Evolutionary conservation across 1,140 invertebrate species (phyloP).

Genomic region (Antheraea pernyi): DNA sequence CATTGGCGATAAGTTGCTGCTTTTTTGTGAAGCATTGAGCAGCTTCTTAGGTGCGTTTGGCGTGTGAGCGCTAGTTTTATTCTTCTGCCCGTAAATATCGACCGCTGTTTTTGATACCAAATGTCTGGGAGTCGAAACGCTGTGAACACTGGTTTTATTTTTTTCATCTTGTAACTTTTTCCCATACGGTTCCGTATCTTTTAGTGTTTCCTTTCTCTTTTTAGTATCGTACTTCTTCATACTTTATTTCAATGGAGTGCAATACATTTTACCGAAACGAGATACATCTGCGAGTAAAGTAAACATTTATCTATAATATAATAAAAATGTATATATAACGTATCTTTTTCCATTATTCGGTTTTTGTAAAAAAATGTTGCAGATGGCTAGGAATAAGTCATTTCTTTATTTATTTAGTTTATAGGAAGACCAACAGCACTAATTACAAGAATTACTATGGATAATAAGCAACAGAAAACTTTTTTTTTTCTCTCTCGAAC

Average conservation of each 20-base stretch:
- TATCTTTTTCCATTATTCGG: no score
- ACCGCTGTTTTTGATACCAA: conserved; percentile 46
- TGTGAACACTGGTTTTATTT: conserved; percentile 41
- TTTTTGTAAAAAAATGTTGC: no score
- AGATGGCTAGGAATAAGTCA: no score
- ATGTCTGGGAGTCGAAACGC: conserved; percentile 46
- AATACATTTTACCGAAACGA: background rate
- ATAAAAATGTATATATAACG: no score
- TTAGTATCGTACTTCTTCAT: background rate
- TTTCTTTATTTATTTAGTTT: no score
- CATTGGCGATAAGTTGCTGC: conserved; percentile 44
- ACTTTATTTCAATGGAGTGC: background rate
- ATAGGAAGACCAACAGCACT: no score
- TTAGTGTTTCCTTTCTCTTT: conserved; percentile 23
- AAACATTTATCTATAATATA: no score
- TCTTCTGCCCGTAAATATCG: conserved; percentile 58
- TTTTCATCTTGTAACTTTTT: conserved; percentile 45
- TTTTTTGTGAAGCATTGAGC: conserved; percentile 19
- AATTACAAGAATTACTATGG: no score
- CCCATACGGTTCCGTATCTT: conserved; percentile 27
- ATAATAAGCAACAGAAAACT: no score
- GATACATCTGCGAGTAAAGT: background rate
- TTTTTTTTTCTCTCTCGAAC: no score
- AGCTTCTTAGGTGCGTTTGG: conserved; percentile 49
- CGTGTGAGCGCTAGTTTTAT: conserved; percentile 13